Evolutionary conservation across 2,888 invertebrate genomes (phyloP), one percentile per base, ranked within the genome.

Genomic region (Escarpia spicata): DNA sequence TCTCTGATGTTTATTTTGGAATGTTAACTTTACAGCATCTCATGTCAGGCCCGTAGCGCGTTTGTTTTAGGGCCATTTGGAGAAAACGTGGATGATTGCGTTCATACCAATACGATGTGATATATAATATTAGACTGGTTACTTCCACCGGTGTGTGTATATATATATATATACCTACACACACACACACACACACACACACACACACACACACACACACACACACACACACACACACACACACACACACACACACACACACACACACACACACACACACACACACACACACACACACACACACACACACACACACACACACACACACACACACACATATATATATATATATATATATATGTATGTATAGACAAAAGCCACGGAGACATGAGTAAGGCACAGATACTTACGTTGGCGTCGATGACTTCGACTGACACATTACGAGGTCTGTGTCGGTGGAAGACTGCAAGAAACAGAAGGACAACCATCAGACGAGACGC

Each of bases 281-380:
- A 45, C 91, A 93, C n/a, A 91, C 92, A 93, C 52, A 92, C 75
- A 93, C 91, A 93, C 92, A 91, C 26, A 90, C 91, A 93, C 37
- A 90, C 91, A 93, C 91, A 92, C 92, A 92, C 45, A 92, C 90
- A 93, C 58, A 90, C 91, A 93, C 52, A 93, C 75, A 91, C 26
- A 93, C 92, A 92, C 60, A 9, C 90, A 92, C 52, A 52, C 52
- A 52, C 52, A 52, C 52, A 52, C 52, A 52, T 10, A 52, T 10
- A 52, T 10, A 52, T 10, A 52, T 19, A 15, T 19, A 15, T 19
- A 15, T 19, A 15, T 19, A 15, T 19, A 15, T 19, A 15, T 19
- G 60, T 60, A 19, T 12, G 19, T 19, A 2, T 26, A 19, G 1
- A 75, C n/a, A 26, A n/a, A 37, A 26, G n/a, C 75, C 6, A 75